phyloP scores from a whole-genome alignment of 2,113 vertebrate genomes.

The Agapornis roseicollis region DNA sequence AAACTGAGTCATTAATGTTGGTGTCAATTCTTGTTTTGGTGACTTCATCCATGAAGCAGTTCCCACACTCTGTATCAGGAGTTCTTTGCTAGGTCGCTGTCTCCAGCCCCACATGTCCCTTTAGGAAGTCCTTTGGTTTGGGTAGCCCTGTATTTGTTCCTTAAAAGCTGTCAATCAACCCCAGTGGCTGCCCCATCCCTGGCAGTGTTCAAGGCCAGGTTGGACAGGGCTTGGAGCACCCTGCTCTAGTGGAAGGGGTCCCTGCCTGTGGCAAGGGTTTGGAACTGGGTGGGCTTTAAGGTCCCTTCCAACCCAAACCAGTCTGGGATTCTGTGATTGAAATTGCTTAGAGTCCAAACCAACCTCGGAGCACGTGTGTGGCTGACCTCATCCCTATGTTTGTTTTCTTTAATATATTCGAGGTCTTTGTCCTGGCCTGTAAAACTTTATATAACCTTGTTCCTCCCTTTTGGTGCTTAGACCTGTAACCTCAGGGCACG shows the following conservation, averaged over 20 bases:
- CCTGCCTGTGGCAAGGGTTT: background rate
- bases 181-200: background rate
- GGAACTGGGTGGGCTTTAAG: background rate
- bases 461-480: background rate
- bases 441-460: constrained; percentile 14
- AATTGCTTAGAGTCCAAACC: background rate
- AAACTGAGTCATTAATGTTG: background rate
- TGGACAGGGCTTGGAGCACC: background rate
- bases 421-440: constrained; percentile 31
- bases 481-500: background rate
- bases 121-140: background rate
- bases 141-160: background rate
- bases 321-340: background rate
- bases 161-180: background rate
- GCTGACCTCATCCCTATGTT: background rate
- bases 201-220: background rate
- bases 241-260: background rate
- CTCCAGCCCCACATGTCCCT: background rate
- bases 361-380: background rate
- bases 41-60: background rate
- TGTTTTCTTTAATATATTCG: background rate
- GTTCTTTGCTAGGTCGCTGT: background rate
- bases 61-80: background rate
- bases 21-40: background rate
- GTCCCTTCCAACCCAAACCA: background rate